phyloP scores from a whole-genome alignment of 1,140 invertebrate genomes.

The Polyergus mexicanus region DNA sequence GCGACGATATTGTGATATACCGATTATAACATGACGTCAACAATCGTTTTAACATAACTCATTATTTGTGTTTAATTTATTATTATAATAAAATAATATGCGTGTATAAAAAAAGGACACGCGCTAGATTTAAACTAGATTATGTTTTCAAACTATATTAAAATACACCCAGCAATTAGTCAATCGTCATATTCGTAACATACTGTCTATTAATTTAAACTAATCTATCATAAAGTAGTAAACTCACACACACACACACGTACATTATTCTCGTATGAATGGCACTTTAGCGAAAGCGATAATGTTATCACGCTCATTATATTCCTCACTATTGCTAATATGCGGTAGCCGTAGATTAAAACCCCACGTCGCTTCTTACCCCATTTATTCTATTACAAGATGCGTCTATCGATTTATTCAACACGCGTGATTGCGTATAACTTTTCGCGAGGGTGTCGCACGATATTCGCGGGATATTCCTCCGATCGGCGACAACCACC shows the following conservation, averaged over 20 bases:
- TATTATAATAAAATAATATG: not conserved
- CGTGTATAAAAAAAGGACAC: too few species aligned
- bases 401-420: not conserved
- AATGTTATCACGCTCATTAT: constrained; percentile 25
- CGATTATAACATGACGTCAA: not conserved
- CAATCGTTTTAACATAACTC: constrained; percentile 21
- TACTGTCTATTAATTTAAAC: not conserved
- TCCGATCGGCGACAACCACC: constrained; percentile 1
- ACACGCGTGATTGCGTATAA: not conserved
- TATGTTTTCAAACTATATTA: not conserved
- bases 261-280: not conserved
- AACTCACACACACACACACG: not conserved
- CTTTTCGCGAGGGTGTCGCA: not conserved
- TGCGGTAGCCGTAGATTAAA: not conserved
- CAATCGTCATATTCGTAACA: not conserved
- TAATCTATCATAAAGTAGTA: not conserved
- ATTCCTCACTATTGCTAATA: not conserved
- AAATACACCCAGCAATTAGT: not conserved
- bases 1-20: not conserved
- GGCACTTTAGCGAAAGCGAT: not conserved
- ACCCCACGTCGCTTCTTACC: not conserved
- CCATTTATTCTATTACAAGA: not conserved
- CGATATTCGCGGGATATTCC: not conserved
- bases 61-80: constrained; percentile 28
- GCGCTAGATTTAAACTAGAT: not conserved